These are phyloP conservation scores for Drosophila saltans DNA, from an alignment of 1,140 invertebrate genomes.

Conservation along the genomic window DNA sequence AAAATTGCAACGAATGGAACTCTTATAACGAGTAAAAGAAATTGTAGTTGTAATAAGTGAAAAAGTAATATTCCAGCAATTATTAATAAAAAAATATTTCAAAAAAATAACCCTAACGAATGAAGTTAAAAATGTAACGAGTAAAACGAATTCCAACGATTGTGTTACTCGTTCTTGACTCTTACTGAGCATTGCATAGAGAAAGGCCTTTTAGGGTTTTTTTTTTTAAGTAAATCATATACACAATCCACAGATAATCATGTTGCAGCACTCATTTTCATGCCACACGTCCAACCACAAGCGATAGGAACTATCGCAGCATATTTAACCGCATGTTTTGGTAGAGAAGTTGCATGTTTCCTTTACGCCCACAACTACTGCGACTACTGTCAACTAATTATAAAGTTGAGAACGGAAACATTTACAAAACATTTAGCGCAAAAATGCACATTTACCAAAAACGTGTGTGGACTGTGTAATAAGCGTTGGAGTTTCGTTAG, in stretches of 20 bases:
- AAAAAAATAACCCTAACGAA: too few species aligned
- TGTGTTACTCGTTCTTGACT: too few species aligned
- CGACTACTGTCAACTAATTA: conserved; percentile 68
- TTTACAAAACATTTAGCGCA: conserved; percentile 82
- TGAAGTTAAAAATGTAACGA: neutral
- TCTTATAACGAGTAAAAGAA: too few species aligned
- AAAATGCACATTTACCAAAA: conserved; percentile 77
- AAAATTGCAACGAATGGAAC: too few species aligned
- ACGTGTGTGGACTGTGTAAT: conserved; percentile 78
- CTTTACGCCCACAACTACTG: conserved; percentile 24
- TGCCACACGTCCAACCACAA: neutral
- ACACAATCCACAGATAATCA: neutral
- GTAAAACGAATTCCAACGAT: neutral
- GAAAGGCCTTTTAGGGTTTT: too few species aligned
- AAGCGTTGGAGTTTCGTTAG: conserved; percentile 23
- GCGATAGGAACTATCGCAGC: conserved; percentile 2
- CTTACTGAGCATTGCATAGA: too few species aligned
- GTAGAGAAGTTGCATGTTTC: conserved; percentile 42
- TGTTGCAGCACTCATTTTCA: neutral
- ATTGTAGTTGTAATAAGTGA: too few species aligned
- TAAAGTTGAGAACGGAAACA: conserved; percentile 79
- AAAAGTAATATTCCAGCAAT: too few species aligned
- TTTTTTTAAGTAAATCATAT: neutral
- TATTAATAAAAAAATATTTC: too few species aligned
- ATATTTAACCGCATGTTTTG: conserved; percentile 7